Percentiles rank a stretch among this genome's conserved stretches.
Conservation (phyloP, 2,797 vertebrate species). For the Prunella strophiata region DNA sequence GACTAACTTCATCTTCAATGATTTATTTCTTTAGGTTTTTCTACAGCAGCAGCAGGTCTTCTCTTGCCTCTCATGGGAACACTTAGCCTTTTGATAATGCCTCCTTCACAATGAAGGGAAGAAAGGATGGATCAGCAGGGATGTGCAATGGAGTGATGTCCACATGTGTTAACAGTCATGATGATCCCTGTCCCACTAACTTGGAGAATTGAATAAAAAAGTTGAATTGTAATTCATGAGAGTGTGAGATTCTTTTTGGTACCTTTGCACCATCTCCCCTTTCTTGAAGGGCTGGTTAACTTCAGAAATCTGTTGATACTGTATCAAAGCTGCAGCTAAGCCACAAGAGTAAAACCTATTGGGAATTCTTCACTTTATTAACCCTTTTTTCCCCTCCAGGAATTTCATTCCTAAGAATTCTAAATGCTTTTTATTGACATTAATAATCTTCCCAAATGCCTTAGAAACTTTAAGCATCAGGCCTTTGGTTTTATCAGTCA, state of each 20-base stretch:
- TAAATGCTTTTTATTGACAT: background rate
- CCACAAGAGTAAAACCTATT: background rate
- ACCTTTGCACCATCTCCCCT: background rate
- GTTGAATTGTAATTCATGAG: background rate
- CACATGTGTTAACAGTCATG: background rate
- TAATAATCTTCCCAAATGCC: background rate
- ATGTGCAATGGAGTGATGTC: background rate
- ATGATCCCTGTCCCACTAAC: background rate
- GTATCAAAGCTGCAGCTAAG: background rate
- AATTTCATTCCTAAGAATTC: background rate
- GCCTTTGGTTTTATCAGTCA: background rate
- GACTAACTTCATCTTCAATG: slow-evolving; percentile 27
- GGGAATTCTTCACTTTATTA: background rate
- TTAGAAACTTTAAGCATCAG: background rate
- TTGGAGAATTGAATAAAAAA: slow-evolving; percentile 57
- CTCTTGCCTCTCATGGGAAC: background rate
- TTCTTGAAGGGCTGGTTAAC: background rate
- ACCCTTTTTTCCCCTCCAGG: background rate
- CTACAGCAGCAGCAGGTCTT: background rate
- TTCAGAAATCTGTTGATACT: background rate
- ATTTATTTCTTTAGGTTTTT: slow-evolving; percentile 61
- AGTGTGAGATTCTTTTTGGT: slow-evolving; percentile 17
- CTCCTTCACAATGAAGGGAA: background rate
- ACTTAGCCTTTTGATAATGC: background rate
- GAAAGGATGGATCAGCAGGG: background rate